These are phyloP conservation scores for Bryconaethiops microstoma DNA, from an alignment of 2,797 vertebrate genomes.

Conservation along the genomic window DNA sequence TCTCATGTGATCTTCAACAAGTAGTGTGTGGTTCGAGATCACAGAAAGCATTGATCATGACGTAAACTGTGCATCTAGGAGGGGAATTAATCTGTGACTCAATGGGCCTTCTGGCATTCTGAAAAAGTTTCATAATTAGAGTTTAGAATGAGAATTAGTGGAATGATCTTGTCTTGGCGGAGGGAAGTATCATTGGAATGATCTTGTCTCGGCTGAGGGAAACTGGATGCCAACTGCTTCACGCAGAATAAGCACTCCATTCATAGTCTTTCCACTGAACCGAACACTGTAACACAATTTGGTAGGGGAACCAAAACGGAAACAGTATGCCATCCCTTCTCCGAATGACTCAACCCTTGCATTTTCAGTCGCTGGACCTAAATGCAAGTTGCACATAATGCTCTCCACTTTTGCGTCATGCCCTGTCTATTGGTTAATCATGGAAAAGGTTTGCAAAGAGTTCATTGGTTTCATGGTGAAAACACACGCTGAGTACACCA, in stretches of 20 bases:
- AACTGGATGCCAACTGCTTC: not conserved
- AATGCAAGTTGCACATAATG: not conserved
- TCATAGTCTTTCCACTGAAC: not conserved
- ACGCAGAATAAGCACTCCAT: not conserved
- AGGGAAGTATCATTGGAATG: not conserved
- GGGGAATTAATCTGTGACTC: not conserved
- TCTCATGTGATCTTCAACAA: too few relatives aligned
- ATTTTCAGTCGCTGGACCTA: not conserved
- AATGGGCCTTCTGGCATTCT: not conserved
- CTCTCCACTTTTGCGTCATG: not conserved
- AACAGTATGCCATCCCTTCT: not conserved
- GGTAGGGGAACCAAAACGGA: conserved; percentile 17
- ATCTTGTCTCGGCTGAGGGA: not conserved
- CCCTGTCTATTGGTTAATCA: not conserved
- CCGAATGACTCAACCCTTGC: not conserved
- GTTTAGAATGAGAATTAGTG: too few relatives aligned
- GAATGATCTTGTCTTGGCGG: not conserved
- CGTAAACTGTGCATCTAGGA: not conserved
- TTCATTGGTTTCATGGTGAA: not conserved
- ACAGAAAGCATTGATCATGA: not conserved
- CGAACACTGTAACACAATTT: not conserved
- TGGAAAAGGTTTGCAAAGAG: not conserved
- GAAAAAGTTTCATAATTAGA: not conserved
- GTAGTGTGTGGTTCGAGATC: not conserved
- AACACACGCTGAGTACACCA: not conserved